Percentiles rank a stretch among this genome's conserved stretches.
These are phyloP conservation scores for Boulengeromyrus knoepffleri DNA, from an alignment of 2,113 vertebrate species.

Conservation along the genomic window DNA sequence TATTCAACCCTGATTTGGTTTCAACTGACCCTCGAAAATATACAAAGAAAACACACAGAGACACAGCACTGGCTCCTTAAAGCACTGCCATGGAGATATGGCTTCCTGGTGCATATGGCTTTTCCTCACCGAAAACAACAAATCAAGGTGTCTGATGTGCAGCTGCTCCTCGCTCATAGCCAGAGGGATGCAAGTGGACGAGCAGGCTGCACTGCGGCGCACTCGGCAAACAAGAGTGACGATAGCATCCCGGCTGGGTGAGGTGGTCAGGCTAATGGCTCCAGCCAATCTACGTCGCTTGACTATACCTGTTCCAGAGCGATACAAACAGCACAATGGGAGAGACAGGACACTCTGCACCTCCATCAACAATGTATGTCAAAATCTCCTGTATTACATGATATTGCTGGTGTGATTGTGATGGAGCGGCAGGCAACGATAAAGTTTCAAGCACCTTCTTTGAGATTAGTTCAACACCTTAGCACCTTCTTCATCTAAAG, in stretches of 20 bases:
- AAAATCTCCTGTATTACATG: conserved; percentile 25
- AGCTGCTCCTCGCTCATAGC: not conserved
- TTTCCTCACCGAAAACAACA: not conserved
- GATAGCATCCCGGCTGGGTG: not conserved
- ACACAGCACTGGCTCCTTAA: not conserved
- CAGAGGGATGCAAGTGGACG: not conserved
- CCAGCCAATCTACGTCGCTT: not conserved
- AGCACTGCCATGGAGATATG: conserved; percentile 7
- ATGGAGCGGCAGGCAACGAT: conserved; percentile 14
- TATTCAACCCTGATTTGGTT: conserved; percentile 1
- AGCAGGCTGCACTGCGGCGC: not conserved
- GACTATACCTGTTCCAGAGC: not conserved
- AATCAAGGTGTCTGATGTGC: not conserved
- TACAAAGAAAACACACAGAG: not conserved
- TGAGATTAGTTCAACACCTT: not conserved
- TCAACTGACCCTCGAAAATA: not conserved
- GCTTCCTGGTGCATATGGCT: conserved; percentile 9
- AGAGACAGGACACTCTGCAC: not conserved
- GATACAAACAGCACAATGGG: not conserved
- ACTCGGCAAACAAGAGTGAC: not conserved
- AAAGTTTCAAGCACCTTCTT: conserved; percentile 3
- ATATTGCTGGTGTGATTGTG: conserved; percentile 69
- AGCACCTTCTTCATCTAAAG: conserved; percentile 14
- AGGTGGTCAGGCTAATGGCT: not conserved
- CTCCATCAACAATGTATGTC: conserved; percentile 26